Evolutionary conservation across 2,888 invertebrate species (phyloP), one percentile per base, ranked within the genome.

Genomic region (Meteorus cinctellus): DNA sequence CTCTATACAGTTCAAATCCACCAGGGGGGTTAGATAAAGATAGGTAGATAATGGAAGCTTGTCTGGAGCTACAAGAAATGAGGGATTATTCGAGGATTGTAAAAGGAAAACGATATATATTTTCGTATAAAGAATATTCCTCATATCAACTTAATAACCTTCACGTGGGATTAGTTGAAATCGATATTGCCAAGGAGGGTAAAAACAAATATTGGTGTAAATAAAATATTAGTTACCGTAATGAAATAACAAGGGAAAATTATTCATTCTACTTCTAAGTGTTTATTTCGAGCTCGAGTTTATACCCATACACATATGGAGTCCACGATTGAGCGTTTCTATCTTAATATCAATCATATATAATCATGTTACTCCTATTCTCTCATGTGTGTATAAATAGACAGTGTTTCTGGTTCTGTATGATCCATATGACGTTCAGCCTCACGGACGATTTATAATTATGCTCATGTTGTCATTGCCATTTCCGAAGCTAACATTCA

Each of bases 1-100:
- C 8, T 48, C 48, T 48, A 48, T n/a, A 55, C 19, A 24, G 55
- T 19, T 73, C 75, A 70, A 74, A 79, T 73, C 78, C 78, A 29
- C 24, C 76, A 73, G 78, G 78, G 84, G 83, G 82, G 85, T 84
- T 86, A 86, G 87, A 88, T 86, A 87, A 86, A 87, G 87, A 88
- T 87, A 84, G 85, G 81, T 79, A 82, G 87, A 86, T 88, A 89
- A 88, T 88, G 84, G 82, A 80, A 85, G 81, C 77, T 74, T 77
- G 82, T 69, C 68, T 75, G 45, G 19, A 72, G 55, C 72, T n/a
- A 41, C 65, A 69, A 16, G 66, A 63, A 81, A 76, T 71, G 70
- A 66, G 62, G 51, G 72, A 72, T 72, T 72, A 72, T 55, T 60
- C 27, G 55, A 27, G 8, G 48, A 77, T 67, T 60, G 45, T 59